These are phyloP conservation scores for Clarias gariepinus DNA, from an alignment of 2,113 vertebrate genomes.

Conservation along the genomic window DNA sequence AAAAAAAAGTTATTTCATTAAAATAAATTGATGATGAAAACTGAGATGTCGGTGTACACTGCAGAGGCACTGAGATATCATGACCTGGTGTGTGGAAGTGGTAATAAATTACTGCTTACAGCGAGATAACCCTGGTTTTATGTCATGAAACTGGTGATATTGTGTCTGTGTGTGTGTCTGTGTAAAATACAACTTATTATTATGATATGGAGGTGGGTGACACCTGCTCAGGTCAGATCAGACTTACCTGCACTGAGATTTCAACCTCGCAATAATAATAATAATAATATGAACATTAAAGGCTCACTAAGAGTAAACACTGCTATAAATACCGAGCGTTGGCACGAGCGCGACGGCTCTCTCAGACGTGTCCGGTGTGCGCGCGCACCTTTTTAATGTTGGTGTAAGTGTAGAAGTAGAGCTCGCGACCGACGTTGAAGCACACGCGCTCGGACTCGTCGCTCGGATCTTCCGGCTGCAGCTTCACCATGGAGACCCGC, in stretches of 20 bases:
- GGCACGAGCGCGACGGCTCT: too few relatives aligned
- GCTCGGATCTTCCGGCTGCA: slow-evolving; percentile 81
- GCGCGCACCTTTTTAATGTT: slow-evolving; percentile 79
- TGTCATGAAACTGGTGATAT: background rate
- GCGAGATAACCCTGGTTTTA: background rate
- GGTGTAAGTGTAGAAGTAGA: slow-evolving; percentile 87
- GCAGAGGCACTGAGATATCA: background rate
- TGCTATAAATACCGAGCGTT: too few relatives aligned
- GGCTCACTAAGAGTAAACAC: background rate
- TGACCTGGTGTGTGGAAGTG: background rate
- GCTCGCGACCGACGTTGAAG: slow-evolving; percentile 89
- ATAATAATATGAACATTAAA: background rate
- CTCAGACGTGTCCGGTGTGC: background rate
- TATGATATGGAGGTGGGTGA: background rate
- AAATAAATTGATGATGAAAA: background rate
- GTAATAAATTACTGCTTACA: background rate
- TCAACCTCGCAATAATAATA: background rate
- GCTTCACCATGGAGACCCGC: slow-evolving; percentile 86
- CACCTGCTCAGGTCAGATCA: background rate
- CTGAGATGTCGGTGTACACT: background rate
- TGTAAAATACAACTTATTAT: background rate
- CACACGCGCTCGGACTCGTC: slow-evolving; percentile 87
- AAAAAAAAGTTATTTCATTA: background rate
- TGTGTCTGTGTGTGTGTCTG: too few relatives aligned
- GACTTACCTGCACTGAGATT: background rate